Conservation (phyloP, 2,888 invertebrate genomes). For the Deilephila elpenor region DNA sequence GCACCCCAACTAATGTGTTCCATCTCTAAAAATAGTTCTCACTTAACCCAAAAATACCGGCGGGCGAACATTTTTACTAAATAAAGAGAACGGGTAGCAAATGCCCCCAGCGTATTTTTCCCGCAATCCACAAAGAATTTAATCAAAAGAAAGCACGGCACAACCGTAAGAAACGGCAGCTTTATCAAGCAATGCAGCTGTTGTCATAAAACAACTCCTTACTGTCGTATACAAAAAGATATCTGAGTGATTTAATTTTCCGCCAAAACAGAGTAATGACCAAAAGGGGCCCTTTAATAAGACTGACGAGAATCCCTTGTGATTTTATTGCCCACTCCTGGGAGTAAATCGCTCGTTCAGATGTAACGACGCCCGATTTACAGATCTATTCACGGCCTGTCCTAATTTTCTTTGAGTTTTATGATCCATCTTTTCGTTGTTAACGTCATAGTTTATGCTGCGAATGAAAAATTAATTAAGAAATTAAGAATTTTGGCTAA, state of each 20-base stretch:
- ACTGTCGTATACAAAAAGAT: conserved; percentile 51
- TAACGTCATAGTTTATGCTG: conserved; percentile 19
- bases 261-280: conserved; percentile 69
- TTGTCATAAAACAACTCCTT: conserved; percentile 49
- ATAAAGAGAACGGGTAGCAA: conserved; percentile 18
- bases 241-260: conserved; percentile 66
- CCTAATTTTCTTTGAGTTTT: conserved; percentile 64
- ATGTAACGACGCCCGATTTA: conserved; percentile 67
- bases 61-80: conserved; percentile 19
- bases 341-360: conserved; percentile 68
- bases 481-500: no score
- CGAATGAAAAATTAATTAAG: not conserved
- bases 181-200: conserved; percentile 48
- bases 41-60: conserved; percentile 23
- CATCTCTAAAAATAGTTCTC: conserved; percentile 25
- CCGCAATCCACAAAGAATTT: conserved; percentile 39
- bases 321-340: conserved; percentile 69
- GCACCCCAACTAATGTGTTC: conserved; percentile 6
- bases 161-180: conserved; percentile 31
- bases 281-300: conserved; percentile 62
- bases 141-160: conserved; percentile 43
- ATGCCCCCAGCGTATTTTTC: conserved; percentile 14
- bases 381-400: conserved; percentile 62
- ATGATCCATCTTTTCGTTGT: conserved; percentile 22
- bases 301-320: conserved; percentile 64